Conservation (phyloP, 1,140 invertebrate genomes). For the Zaprionus tsacasi region DNA sequence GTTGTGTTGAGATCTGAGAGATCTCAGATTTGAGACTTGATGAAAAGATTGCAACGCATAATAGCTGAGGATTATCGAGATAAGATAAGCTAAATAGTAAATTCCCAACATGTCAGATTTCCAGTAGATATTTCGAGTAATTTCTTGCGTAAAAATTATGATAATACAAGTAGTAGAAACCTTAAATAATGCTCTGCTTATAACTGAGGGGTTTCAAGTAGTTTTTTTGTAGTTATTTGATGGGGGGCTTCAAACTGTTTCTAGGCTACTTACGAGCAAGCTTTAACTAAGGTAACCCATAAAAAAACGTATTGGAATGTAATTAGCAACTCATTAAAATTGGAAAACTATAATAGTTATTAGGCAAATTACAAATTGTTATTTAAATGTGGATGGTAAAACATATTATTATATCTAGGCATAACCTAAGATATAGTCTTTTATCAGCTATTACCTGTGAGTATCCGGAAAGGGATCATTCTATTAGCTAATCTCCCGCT, state of each 20-base stretch:
- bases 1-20: not conserved
- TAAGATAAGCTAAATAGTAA: conserved; percentile 15
- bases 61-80: conserved; percentile 32
- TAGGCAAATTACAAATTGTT: no score
- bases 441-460: no score
- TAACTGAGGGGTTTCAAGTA: not conserved
- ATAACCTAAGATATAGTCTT: no score
- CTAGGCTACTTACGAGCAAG: no score
- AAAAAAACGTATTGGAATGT: no score
- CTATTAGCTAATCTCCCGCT: not conserved
- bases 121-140: not conserved
- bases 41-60: conserved; percentile 55
- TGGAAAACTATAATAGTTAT: no score
- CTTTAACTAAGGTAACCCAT: no score
- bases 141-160: not conserved
- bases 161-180: not conserved
- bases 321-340: no score
- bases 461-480: not conserved
- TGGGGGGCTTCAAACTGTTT: not conserved
- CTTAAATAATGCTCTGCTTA: not conserved
- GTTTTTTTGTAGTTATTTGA: not conserved
- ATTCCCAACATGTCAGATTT: not conserved
- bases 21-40: conserved; percentile 32
- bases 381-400: no score
- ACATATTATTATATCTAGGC: no score